phyloP scores from a whole-genome alignment of 2,888 invertebrate genomes.

The Blera fallax region DNA sequence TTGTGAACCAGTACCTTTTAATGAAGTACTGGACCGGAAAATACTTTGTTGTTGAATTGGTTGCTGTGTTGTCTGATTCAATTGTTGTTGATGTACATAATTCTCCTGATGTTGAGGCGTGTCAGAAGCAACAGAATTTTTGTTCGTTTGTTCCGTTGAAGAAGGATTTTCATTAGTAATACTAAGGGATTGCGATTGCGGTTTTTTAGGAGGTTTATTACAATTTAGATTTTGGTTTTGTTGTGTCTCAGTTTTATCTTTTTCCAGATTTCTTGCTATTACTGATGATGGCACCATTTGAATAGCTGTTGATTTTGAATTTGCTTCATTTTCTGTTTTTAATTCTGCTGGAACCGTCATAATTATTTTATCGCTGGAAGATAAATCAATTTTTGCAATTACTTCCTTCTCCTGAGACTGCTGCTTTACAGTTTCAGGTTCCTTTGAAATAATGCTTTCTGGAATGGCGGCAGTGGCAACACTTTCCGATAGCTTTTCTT shows the following conservation, averaged over 20 bases:
- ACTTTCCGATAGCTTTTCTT: conserved; percentile 32
- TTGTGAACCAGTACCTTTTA: background rate
- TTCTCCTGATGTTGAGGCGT: conserved; percentile 17
- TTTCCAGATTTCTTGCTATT: conserved; percentile 39
- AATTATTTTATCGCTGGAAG: background rate
- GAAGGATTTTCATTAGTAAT: background rate
- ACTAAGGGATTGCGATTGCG: background rate
- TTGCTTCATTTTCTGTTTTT: conserved; percentile 39
- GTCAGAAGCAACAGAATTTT: background rate
- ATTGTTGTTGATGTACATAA: background rate
- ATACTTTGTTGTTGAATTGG: conserved; percentile 20
- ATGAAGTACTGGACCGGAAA: background rate
- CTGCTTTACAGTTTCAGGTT: conserved; percentile 4
- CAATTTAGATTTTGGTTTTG: background rate
- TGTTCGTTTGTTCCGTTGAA: background rate
- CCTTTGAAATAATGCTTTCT: conserved; percentile 7
- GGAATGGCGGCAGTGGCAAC: background rate
- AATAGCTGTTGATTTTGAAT: background rate
- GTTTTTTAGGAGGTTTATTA: background rate
- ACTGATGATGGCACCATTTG: conserved; percentile 29
- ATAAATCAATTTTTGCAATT: background rate
- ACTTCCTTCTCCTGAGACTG: background rate
- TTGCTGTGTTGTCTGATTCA: background rate
- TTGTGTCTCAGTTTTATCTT: background rate
- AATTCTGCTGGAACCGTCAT: background rate